Evolutionary conservation across 2,797 vertebrate species (phyloP).

Genomic region (Anguilla anguilla): DNA sequence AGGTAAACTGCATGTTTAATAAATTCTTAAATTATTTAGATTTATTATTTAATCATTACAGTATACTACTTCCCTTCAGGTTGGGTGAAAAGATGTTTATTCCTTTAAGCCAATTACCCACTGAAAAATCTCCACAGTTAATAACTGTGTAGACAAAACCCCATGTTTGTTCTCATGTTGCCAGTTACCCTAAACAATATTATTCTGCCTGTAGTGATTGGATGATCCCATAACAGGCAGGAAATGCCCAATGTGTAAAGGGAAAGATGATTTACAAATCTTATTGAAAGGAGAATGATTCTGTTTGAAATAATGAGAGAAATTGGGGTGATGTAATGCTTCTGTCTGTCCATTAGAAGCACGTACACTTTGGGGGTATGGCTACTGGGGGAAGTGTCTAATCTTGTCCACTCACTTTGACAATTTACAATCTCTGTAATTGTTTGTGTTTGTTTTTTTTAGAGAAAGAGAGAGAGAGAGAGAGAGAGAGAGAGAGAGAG

Average conservation of each 20-base stretch:
- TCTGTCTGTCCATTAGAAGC: neutral
- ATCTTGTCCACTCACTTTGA: neutral
- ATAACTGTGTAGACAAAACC: neutral
- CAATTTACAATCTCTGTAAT: neutral
- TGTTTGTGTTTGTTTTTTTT: neutral
- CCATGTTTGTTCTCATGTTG: neutral
- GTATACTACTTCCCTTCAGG: neutral
- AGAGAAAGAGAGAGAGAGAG: neutral
- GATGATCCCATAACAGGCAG: neutral
- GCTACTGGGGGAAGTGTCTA: neutral
- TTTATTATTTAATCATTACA: neutral
- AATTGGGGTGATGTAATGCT: neutral
- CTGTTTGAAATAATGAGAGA: constrained; percentile 9
- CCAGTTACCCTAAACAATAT: neutral
- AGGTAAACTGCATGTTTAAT: neutral
- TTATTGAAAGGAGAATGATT: neutral
- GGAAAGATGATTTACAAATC: neutral
- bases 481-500: too few species aligned
- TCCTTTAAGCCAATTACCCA: neutral
- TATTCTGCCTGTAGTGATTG: neutral
- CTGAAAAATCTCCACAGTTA: neutral
- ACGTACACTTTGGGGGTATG: neutral
- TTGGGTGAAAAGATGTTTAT: neutral
- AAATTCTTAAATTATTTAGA: neutral
- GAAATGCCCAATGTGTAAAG: neutral